Conservation (phyloP, 2,113 vertebrate species). For the Ammodytes dubius region DNA sequence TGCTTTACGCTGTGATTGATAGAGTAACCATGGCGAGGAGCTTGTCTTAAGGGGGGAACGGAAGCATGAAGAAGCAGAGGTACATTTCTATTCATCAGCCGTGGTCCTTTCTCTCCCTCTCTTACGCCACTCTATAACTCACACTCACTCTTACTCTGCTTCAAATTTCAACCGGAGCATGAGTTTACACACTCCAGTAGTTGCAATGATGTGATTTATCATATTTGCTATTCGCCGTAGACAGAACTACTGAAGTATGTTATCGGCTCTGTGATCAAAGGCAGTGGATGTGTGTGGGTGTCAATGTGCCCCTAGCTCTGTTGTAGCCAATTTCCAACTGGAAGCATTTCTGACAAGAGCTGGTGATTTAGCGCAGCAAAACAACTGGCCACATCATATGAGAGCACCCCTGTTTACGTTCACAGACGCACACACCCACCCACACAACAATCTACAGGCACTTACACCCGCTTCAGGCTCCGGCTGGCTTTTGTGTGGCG, state of each 20-base stretch:
- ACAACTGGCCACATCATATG: conserved; percentile 73
- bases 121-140: conserved; percentile 46
- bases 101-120: conserved; percentile 40
- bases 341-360: conserved; percentile 68
- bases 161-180: conserved; percentile 67
- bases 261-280: conserved; percentile 75
- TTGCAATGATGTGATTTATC: conserved; percentile 77
- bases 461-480: conserved; percentile 43
- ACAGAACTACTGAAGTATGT: conserved; percentile 73
- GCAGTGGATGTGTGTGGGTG: conserved; percentile 60
- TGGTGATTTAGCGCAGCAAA: conserved; percentile 74
- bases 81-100: conserved; percentile 72
- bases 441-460: conserved; percentile 39
- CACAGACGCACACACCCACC: conserved; percentile 21
- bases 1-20: conserved; percentile 66
- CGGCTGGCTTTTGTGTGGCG: conserved; percentile 41
- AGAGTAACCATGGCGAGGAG: conserved; percentile 57
- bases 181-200: conserved; percentile 55
- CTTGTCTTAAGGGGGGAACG: conserved; percentile 65
- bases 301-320: conserved; percentile 75
- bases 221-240: conserved; percentile 63
- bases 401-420: conserved; percentile 52
- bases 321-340: conserved; percentile 71
- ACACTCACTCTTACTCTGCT: conserved; percentile 53
- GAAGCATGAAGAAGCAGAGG: conserved; percentile 71